Evolutionary conservation across 2,113 vertebrate genomes (phyloP), one percentile per base, ranked within the genome.

Genomic region (Hypanus sabinus): DNA sequence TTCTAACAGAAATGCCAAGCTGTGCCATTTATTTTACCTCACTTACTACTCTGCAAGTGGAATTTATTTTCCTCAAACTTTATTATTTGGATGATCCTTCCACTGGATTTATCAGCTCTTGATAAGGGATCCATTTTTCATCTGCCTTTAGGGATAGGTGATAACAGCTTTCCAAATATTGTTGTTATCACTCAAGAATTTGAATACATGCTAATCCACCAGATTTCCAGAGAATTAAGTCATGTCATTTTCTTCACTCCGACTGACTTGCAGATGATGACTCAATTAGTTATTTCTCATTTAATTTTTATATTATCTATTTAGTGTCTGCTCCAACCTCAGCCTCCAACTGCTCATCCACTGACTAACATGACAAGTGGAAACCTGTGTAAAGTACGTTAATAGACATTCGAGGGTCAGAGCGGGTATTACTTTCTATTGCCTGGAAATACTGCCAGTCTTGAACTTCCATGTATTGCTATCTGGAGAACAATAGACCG

Each of bases 231-330:
- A 60, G n/a, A 65, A 90, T 90, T 27, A 27, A 33, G 24, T 87
- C 30, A 27, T 57, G 60, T 30, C 60, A 65, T 30, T 22, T 18
- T 14, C 11, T 30, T 90, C 85, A 18, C 33, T 7, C 30, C 12
- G 30, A 68, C 85, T 3, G n/a, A 90, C 5, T 33, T 65, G 30
- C n/a, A n/a, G 11, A 88, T 88, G 11, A n/a, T 65, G 62, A 88
- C n/a, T 88, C 30, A 88, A 62, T 65, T 88, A 16, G 60, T 90
- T n/a, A n/a, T 68, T 62, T 90, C 65, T 90, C 60, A 90, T 90
- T 9, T 36, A 20, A 20, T 68, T 90, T 65, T 65, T 8, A 90
- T 33, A 65, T 90, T 90, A 33, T 90, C 60, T 60, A 90, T 18
- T 90, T 16, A 16, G 22, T 68, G 6, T 14, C 18, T 90, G 60